Evolutionary conservation across 2,888 invertebrate genomes (phyloP).

Genomic region (Diaphora mendica): DNA sequence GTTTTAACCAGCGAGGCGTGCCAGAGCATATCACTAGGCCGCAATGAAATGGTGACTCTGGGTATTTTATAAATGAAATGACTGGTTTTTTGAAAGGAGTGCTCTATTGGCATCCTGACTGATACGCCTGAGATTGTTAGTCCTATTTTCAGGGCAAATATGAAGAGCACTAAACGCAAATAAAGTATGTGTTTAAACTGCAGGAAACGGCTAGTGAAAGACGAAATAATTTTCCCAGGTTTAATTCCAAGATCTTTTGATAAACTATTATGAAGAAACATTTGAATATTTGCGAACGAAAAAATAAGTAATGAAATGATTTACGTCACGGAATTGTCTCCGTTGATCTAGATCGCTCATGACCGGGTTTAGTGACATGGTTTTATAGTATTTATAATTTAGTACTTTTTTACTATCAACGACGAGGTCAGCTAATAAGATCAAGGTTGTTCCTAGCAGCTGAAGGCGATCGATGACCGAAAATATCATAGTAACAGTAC

Average conservation of each 20-base stretch:
- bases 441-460: neutral
- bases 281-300: too few relatives aligned
- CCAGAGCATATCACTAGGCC: too few relatives aligned
- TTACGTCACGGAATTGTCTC: neutral
- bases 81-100: too few relatives aligned
- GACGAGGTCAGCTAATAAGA: neutral
- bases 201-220: neutral
- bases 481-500: neutral
- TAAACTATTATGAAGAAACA: neutral
- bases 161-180: too few relatives aligned
- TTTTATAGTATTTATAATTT: neutral
- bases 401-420: slow-evolving; percentile 1
- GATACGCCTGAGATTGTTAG: too few relatives aligned
- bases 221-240: neutral
- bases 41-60: neutral
- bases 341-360: neutral
- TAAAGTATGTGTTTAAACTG: neutral
- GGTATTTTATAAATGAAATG: neutral
- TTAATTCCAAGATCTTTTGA: neutral
- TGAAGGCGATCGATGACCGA: neutral
- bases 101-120: too few relatives aligned
- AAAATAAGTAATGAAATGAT: neutral
- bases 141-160: too few relatives aligned
- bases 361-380: neutral
- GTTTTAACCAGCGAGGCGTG: neutral